A percentile compares a stretch with the other conserved stretches of the same genome.
Evolutionary conservation across 2,113 vertebrate species (phyloP).

Genomic region (Pseudorhombus dupliciocellatus): DNA sequence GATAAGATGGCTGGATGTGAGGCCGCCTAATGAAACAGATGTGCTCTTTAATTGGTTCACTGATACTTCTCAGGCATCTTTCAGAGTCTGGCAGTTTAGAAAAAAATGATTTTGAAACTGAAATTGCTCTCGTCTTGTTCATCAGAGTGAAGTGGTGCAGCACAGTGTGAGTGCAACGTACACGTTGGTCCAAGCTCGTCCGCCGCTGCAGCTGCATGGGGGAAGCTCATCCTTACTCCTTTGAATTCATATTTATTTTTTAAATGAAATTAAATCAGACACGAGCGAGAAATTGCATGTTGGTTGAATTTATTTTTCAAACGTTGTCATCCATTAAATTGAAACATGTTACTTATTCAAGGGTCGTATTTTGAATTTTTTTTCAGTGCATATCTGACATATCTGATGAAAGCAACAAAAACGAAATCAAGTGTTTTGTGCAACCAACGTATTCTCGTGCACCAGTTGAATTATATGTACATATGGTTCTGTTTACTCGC

Average conservation of each 20-base stretch:
- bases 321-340: no score
- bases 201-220: constrained; percentile 2
- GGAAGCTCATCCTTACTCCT: constrained; percentile 24
- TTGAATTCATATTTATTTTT: background rate
- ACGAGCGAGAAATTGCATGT: background rate
- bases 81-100: constrained; percentile 54
- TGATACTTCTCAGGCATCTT: constrained; percentile 64
- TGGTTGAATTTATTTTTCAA: no score
- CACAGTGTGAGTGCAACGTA: constrained; percentile 26
- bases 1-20: constrained; percentile 75
- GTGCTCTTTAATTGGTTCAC: constrained; percentile 78
- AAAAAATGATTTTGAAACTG: constrained; percentile 56
- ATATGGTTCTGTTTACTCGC: no score
- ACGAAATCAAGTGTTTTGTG: no score
- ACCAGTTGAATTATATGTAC: no score
- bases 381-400: no score
- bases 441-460: no score
- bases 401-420: no score
- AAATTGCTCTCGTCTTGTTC: constrained; percentile 56
- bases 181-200: background rate
- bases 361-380: no score
- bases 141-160: constrained; percentile 50
- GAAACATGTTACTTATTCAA: no score
- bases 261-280: background rate
- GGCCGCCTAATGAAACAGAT: constrained; percentile 77